Base-by-base conservation (phyloP, 2,797 vertebrate species). In the Aplochiton taeniatus region DNA sequence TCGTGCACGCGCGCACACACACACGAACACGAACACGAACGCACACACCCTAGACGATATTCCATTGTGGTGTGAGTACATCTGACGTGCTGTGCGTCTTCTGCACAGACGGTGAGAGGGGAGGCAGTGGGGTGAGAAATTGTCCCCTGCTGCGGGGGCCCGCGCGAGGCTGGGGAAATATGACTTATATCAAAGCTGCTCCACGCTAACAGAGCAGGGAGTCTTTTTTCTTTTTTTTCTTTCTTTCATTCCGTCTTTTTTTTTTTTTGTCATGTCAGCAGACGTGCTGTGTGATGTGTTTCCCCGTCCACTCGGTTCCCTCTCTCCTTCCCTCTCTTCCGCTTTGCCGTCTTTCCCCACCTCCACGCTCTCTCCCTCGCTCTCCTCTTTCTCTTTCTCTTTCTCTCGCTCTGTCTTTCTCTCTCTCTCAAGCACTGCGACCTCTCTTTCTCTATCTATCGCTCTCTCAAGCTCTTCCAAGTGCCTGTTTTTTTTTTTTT, bases 121-220 rank as follows among this genome's bases (percentile, higher is more conserved):
- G 78, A 85, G 48, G 76, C 83, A 84, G 75, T 49, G 73, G 69
- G 63, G 20, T 86, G 84, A 81, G 74, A 80, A 84, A 87, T 82
- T 77, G 73, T 69, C 1, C 73, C 78, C 64, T 74, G n/a, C 66
- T 72, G 77, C 70, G 76, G 79, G 74, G 77, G 43, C 65, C 76
- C 31, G 53, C 70, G 58, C 58, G 63, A 77, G 73, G 83, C 79
- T 54, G 17, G 43, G 67, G 72, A 77, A 82, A 76, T 81, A 52
- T 78, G 84, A 84, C 79, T 87, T 82, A 80, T 84, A 81, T 83
- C 72, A 83, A 80, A 74, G 84, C 81, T 76, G 66, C 59, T 73
- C 74, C 68, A 74, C 74, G 74, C 74, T 60, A 65, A 31, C 31
- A 78, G 72, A 81, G 65, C 80, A 71, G 62, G 43, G 61, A 49